Conservation (phyloP, 2,113 vertebrate genomes). For the Dicrurus megarhynchus region DNA sequence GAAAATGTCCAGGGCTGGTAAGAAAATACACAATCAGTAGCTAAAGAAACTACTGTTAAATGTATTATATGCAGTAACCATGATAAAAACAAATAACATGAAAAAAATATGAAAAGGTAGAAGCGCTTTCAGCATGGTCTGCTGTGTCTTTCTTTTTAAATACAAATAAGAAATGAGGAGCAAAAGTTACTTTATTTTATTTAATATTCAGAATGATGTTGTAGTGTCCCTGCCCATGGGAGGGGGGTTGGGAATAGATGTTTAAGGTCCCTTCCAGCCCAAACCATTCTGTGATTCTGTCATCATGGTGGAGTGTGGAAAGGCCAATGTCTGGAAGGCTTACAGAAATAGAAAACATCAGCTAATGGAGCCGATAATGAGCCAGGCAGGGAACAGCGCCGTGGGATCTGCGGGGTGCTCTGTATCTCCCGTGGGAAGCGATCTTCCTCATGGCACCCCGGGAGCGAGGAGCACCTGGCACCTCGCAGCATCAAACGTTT, state of each 20-base stretch:
- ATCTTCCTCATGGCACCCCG: fast-evolving
- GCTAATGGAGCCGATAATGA: fast-evolving
- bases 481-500: fast-evolving
- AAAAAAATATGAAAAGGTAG: background rate
- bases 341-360: fast-evolving
- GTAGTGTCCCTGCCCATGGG: background rate
- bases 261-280: background rate
- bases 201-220: background rate
- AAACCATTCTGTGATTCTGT: background rate
- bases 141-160: background rate
- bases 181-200: background rate
- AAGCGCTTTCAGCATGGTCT: background rate
- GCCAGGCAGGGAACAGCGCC: fast-evolving
- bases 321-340: background rate
- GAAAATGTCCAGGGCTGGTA: background rate
- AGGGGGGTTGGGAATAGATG: background rate
- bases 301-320: background rate
- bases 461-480: fast-evolving
- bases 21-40: background rate
- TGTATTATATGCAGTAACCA: background rate
- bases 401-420: background rate
- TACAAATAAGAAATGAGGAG: background rate
- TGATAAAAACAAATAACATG: background rate
- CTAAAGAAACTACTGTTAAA: background rate
- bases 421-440: fast-evolving